These are phyloP conservation scores for Hirtodrosophila trivittata DNA, from an alignment of 2,888 invertebrate genomes.

Conservation along the genomic window DNA sequence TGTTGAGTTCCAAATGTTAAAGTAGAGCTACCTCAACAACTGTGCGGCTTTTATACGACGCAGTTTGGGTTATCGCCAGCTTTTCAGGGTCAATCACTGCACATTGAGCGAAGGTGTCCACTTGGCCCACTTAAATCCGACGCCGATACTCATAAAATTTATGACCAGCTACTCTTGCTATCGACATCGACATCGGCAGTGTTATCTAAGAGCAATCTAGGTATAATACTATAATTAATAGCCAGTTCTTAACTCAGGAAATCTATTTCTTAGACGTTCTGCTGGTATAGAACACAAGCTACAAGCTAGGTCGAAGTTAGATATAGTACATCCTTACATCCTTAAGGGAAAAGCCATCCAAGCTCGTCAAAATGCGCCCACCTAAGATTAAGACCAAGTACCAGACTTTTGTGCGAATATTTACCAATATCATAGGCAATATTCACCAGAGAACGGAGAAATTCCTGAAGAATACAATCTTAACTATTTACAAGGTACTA, in stretches of 20 bases:
- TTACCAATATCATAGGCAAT: too few relatives aligned
- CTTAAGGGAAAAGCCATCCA: too few relatives aligned
- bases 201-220: slow-evolving; percentile 46
- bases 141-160: slow-evolving; percentile 55
- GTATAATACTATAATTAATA: slow-evolving; percentile 7
- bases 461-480: too few relatives aligned
- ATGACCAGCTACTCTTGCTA: slow-evolving; percentile 27
- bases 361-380: too few relatives aligned
- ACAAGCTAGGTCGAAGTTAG: neutral
- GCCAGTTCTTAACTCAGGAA: neutral
- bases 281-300: too few relatives aligned
- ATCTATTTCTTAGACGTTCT: too few relatives aligned
- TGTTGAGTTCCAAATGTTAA: slow-evolving; percentile 12
- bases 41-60: slow-evolving; percentile 42
- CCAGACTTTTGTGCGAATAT: too few relatives aligned
- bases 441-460: too few relatives aligned
- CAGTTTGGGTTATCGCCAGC: slow-evolving; percentile 32
- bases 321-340: too few relatives aligned
- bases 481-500: too few relatives aligned
- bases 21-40: slow-evolving; percentile 11
- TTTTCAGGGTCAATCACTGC: slow-evolving; percentile 52
- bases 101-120: slow-evolving; percentile 48
- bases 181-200: slow-evolving; percentile 22
- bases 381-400: too few relatives aligned
- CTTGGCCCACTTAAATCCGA: slow-evolving; percentile 62